Conservation (phyloP, 1,140 invertebrate species). For the Pseudomyrmex dendroicus region DNA sequence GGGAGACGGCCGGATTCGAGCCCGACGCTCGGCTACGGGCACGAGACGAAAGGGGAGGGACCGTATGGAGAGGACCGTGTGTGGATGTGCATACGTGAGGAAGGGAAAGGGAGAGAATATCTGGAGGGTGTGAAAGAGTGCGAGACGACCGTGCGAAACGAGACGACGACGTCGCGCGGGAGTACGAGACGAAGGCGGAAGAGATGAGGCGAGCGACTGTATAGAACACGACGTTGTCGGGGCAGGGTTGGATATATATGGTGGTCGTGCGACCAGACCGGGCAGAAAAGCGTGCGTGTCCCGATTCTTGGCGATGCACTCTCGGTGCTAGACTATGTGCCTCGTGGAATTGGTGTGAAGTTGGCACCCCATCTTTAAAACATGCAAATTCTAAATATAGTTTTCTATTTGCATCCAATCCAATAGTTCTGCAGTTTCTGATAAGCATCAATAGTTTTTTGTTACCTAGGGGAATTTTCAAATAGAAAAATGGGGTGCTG, state of each 20-base stretch:
- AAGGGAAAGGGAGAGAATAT: conserved; percentile 72
- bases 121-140: conserved; percentile 78
- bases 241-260: conserved; percentile 14
- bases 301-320: conserved; percentile 72
- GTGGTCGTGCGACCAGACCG: conserved; percentile 59
- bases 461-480: too few relatives aligned
- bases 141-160: conserved; percentile 70
- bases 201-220: conserved; percentile 24
- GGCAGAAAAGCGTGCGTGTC: conserved; percentile 78
- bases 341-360: not conserved
- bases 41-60: conserved; percentile 27
- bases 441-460: too few relatives aligned
- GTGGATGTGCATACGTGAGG: conserved; percentile 66
- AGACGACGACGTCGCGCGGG: conserved; percentile 53
- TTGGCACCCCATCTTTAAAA: too few relatives aligned
- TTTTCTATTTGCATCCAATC: too few relatives aligned
- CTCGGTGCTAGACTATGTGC: not conserved
- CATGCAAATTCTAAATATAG: too few relatives aligned
- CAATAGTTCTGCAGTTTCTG: too few relatives aligned
- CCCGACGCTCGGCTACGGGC: not conserved
- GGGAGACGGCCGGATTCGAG: conserved; percentile 28
- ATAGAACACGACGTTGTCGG: conserved; percentile 48
- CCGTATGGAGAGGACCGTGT: conserved; percentile 54
- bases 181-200: conserved; percentile 23
- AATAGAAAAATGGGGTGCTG: too few relatives aligned